Base-by-base conservation (phyloP, 2,888 invertebrate genomes). In the Metellina segmentata region DNA sequence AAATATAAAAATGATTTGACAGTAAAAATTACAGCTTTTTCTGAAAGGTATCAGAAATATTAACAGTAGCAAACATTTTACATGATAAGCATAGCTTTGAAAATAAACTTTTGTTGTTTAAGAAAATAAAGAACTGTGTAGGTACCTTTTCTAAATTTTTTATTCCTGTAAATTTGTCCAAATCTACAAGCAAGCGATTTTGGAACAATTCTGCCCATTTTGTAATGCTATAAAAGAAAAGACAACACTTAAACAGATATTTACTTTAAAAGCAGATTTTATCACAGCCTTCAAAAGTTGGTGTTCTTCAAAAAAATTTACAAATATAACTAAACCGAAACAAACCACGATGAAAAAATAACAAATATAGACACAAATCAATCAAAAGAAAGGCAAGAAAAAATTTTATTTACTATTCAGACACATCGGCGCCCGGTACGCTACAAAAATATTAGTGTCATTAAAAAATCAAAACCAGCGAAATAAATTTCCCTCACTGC, bases 101-200 rank as follows among this genome's bases (percentile, higher is more conserved):
- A 20, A 77, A 61, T 77, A n/a, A 19, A 53, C 52, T 4, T 51
- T 0, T 69, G 6, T 7, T 11, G 19, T 11, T 51, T 70, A 49
- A 69, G 19, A 74, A 20, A 19, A 81, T 48, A 70, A 7, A 51
- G 52, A 48, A 34, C 51, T 69, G 77, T n/a, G n/a, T n/a, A n/a
- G n/a, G n/a, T 87, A 92, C 92, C 77, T 89, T 92, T 87, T 92
- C 92, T 11, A 92, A 71, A 61, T 92, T 90, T 83, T 92, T 92
- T 70, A 92, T 83, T 79, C 90, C 92, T n/a, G 90, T 92, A 16
- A 90, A 90, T 82, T 81, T 92, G 77, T 92, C 92, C 52, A 92
- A 87, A 51, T 89, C 85, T 52, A 77, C 81, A 71, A 78, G 72
- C 16, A 92, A 69, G 34, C 81, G 81, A 19, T 71, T 77, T 61